These are phyloP conservation scores for Acropternis orthonyx DNA, from an alignment of 2,797 vertebrate genomes.

Conservation along the genomic window DNA sequence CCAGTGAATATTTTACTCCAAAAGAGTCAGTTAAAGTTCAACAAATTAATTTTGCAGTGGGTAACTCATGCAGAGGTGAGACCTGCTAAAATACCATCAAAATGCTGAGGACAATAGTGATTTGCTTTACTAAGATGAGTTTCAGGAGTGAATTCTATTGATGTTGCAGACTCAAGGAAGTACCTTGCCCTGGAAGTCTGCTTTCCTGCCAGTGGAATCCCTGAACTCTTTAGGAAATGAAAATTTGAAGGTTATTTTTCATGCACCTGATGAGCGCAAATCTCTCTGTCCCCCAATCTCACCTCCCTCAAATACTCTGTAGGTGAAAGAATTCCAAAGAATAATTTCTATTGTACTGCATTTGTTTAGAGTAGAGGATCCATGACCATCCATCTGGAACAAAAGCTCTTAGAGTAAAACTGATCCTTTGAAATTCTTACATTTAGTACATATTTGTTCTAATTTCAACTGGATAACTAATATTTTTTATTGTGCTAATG, in stretches of 20 bases:
- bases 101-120: neutral
- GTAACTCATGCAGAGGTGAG: neutral
- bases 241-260: neutral
- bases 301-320: neutral
- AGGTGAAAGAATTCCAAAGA: neutral
- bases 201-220: neutral
- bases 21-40: conserved; percentile 17
- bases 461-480: conserved; percentile 35
- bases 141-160: neutral
- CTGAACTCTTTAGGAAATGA: neutral
- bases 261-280: neutral
- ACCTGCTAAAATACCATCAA: neutral
- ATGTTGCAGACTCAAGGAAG: neutral
- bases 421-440: neutral
- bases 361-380: neutral
- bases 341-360: neutral
- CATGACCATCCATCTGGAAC: neutral
- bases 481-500: conserved; percentile 50
- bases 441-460: neutral
- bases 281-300: neutral
- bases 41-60: neutral
- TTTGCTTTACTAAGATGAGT: neutral
- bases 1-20: neutral
- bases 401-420: neutral
- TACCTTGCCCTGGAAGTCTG: neutral